Evolutionary conservation across 2,888 invertebrate species (phyloP), one percentile per base, ranked within the genome.

Genomic region (Atrina japonica): DNA sequence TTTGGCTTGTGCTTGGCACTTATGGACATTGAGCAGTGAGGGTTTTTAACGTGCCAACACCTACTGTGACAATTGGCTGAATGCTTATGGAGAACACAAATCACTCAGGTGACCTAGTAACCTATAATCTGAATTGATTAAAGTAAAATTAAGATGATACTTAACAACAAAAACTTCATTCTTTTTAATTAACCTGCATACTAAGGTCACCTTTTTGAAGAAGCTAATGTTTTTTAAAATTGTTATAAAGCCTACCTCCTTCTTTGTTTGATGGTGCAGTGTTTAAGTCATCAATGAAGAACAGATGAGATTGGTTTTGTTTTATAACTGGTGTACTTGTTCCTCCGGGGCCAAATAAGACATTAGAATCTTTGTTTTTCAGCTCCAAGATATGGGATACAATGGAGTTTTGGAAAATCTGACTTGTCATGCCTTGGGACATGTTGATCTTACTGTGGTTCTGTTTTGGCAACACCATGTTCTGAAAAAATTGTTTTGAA

Each of bases 211-310:
- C n/a, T n/a, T n/a, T n/a, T n/a, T n/a, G n/a, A n/a, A n/a, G n/a
- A n/a, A n/a, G n/a, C n/a, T n/a, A n/a, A n/a, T n/a, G n/a, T n/a
- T n/a, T n/a, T n/a, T n/a, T n/a, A n/a, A n/a, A n/a, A n/a, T n/a
- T n/a, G n/a, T n/a, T n/a, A n/a, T n/a, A n/a, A 3, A 9, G 65
- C 76, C 50, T 69, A 87, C 87, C 81, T 69, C 82, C 77, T 11
- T 75, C 68, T 50, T 70, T 75, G 21, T 68, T 68, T 16, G 40
- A 47, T 11, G 80, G 73, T 11, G 88, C 87, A 61, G 82, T 84
- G 71, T 83, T 88, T 18, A 90, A 82, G 72, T 90, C 89, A 67
- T 90, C 89, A 47, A 90, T 80, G 65, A 87, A 89, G 83, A 90
- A 88, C 25, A 88, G 78, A 66, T 86, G 87, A 65, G 77, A 75